Conservation (phyloP, 2,113 vertebrate genomes). For the Cynoglossus semilaevis region DNA sequence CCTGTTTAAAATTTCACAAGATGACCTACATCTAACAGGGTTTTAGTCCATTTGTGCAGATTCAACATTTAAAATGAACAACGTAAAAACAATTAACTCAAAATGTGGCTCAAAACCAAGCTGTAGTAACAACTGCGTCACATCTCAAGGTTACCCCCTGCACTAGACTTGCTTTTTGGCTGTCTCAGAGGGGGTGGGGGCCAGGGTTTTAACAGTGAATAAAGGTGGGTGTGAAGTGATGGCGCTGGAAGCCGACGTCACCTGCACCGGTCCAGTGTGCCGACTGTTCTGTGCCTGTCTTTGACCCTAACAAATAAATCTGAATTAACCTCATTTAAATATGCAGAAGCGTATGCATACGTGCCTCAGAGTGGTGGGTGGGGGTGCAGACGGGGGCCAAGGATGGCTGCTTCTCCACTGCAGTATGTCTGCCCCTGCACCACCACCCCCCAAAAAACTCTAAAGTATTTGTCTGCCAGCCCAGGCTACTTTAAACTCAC, state of each 20-base stretch:
- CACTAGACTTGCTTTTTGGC: constrained; percentile 31
- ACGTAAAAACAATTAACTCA: too few species aligned
- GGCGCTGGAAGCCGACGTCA: constrained; percentile 1
- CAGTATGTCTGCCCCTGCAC: constrained; percentile 36
- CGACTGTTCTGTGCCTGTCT: neutral
- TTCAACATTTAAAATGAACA: too few species aligned
- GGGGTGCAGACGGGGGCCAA: constrained; percentile 6
- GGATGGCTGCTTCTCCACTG: constrained; percentile 46
- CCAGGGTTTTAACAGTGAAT: constrained; percentile 3
- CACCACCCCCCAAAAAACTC: neutral
- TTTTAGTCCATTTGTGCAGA: neutral
- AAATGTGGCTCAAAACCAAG: constrained; percentile 21
- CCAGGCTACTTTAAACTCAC: constrained; percentile 47
- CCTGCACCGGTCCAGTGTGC: constrained; percentile 13
- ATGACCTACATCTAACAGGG: constrained; percentile 21
- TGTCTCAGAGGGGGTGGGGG: neutral
- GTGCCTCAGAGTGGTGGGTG: neutral
- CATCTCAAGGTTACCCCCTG: constrained; percentile 65
- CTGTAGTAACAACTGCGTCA: constrained; percentile 56
- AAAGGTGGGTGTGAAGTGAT: constrained; percentile 12
- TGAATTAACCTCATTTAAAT: constrained; percentile 3
- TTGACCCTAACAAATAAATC: constrained; percentile 7
- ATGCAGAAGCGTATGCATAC: neutral
- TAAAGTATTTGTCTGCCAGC: constrained; percentile 39
- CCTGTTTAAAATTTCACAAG: neutral